Conservation (phyloP, 2,113 vertebrate species). For the Rostratula benghalensis region DNA sequence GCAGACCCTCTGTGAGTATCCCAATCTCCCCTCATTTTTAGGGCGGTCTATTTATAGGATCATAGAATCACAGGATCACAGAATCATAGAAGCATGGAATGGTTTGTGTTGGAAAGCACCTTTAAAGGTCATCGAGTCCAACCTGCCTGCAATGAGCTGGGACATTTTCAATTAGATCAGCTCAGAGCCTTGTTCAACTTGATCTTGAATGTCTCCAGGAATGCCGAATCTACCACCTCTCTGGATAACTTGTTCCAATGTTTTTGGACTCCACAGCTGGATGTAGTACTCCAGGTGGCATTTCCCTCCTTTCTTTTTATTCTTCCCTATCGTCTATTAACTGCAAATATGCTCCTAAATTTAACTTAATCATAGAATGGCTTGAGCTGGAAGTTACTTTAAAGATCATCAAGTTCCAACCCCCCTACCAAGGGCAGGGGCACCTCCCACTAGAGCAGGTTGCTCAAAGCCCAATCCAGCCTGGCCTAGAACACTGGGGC, state of each 20-base stretch:
- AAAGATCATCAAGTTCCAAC: no score
- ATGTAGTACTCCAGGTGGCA: no score
- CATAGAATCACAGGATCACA: not conserved
- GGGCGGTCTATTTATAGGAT: not conserved
- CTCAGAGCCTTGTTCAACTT: accelerated
- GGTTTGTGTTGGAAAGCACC: not conserved
- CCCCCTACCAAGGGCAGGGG: no score
- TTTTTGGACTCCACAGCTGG: not conserved
- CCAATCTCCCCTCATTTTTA: not conserved
- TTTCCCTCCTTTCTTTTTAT: not conserved
- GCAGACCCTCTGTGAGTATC: not conserved
- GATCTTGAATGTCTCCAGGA: not conserved
- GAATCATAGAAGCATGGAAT: not conserved
- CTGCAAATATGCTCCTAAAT: not conserved
- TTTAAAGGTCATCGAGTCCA: not conserved
- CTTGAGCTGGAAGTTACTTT: no score
- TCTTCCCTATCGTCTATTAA: not conserved
- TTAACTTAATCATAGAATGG: not conserved
- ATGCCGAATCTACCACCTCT: accelerated
- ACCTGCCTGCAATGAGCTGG: accelerated
- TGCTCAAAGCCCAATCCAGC: no score
- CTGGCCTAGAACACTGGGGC: no score
- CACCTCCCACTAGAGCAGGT: no score
- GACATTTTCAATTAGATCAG: not conserved
- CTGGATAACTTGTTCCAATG: not conserved